Evolutionary conservation across 2,888 invertebrate genomes (phyloP).

Genomic region (Sminthurinus aureus): DNA sequence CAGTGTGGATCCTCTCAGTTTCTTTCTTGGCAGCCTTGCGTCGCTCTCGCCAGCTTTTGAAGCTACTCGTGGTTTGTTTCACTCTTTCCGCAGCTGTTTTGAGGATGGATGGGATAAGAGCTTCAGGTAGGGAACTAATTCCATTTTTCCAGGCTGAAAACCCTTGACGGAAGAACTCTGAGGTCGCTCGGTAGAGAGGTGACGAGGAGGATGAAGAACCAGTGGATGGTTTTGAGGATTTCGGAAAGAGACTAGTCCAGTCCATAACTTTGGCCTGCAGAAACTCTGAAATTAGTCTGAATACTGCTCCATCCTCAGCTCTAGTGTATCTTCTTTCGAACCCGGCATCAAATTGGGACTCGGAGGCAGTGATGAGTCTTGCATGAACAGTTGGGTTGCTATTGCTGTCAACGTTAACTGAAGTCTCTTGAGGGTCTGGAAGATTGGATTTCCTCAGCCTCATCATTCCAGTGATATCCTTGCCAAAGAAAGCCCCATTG

Average conservation of each 20-base stretch:
- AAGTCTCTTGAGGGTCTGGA: too few species aligned
- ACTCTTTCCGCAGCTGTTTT: not conserved
- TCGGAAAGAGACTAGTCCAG: not conserved
- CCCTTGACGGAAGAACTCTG: not conserved
- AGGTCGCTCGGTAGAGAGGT: too few species aligned
- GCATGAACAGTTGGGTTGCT: not conserved
- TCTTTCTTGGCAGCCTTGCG: not conserved
- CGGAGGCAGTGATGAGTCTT: not conserved
- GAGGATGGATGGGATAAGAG: not conserved
- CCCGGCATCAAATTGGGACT: not conserved
- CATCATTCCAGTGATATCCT: not conserved
- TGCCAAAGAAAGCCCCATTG: conserved; percentile 24
- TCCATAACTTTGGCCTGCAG: not conserved
- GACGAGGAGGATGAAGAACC: not conserved
- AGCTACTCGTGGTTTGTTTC: not conserved
- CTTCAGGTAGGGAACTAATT: not conserved
- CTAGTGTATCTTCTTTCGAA: not conserved
- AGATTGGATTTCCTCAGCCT: not conserved
- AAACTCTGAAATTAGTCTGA: not conserved
- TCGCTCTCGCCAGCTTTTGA: not conserved
- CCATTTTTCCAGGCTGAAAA: not conserved
- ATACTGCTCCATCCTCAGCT: not conserved
- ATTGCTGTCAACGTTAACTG: not conserved
- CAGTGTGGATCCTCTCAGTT: not conserved
- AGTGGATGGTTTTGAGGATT: not conserved